Conservation (phyloP, 1,140 invertebrate species). For the Drosophila dunni region DNA sequence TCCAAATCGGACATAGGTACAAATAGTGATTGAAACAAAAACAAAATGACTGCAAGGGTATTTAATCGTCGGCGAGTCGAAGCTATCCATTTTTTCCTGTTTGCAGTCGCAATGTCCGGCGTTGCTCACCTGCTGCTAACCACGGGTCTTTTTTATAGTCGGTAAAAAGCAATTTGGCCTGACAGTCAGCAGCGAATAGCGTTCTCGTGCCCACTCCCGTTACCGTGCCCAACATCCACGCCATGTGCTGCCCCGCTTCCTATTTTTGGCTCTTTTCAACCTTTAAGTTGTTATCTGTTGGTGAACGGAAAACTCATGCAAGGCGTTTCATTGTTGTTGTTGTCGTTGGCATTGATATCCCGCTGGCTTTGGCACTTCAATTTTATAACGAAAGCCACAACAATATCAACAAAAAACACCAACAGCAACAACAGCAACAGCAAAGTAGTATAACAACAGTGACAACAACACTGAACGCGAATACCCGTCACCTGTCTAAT, state of each 20-base stretch:
- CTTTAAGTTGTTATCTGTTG: constrained; percentile 59
- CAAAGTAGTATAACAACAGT: constrained; percentile 21
- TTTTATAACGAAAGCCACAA: constrained; percentile 64
- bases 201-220: background rate
- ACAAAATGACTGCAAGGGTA: too few relatives aligned
- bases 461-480: constrained; percentile 42
- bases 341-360: constrained; percentile 65
- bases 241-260: background rate
- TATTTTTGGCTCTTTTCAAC: constrained; percentile 37
- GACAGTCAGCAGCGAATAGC: constrained; percentile 38
- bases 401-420: constrained; percentile 24
- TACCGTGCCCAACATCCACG: background rate
- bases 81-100: background rate
- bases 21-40: too few relatives aligned
- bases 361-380: constrained; percentile 78
- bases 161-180: constrained; percentile 72
- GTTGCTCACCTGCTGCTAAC: constrained; percentile 49
- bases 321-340: constrained; percentile 47
- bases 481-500: constrained; percentile 70
- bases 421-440: constrained; percentile 20
- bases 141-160: constrained; percentile 38
- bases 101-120: constrained; percentile 24
- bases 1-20: too few relatives aligned
- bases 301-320: constrained; percentile 31
- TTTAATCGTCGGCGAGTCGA: too few relatives aligned